Base-by-base conservation (phyloP, 2,113 vertebrate genomes). In the Reinhardtius hippoglossoides region DNA sequence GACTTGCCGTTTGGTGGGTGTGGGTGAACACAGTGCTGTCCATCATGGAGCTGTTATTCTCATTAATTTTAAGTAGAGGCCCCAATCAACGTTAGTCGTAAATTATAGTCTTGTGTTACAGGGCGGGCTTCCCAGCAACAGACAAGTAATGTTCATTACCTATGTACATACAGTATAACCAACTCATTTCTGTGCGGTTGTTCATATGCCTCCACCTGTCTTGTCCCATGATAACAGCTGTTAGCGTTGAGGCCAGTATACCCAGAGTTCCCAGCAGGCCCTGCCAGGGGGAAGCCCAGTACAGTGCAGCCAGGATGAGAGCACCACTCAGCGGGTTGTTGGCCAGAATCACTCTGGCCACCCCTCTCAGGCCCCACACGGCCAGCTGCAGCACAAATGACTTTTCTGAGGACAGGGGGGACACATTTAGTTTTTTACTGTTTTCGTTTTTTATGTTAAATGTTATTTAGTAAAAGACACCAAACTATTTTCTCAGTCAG, bases 271-370 rank as follows among this genome's bases (percentile, higher is more conserved):
- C 94, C 76, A 95, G 85, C 63, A 94, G 80, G 57, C 86, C 74
- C 70, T 92, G 91, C 93, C 94, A 95, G 77, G 91, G 94, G 81
- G 92, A 94, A 20, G 80, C 76, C 90, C 94, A 87, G 79, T 42
- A 82, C 73, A 95, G 74, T 1, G 93, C 91, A 7, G 66, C 64
- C 81, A 95, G 71, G 70, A 94, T 92, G 80, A 95, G 81, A 64
- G 73, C 90, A 5, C 95, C 94, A 54, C 92, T 94, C 79, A 94
- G 67, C 0, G 94, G 94, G 85, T 94, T 95, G 86, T 94, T 94
- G 59, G 92, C 91, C 67, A 94, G 80, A 70, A 91, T 94, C 77
- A 95, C 93, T 60, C 88, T 80, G 57, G 89, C 20, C 74, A 94
- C 92, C 27, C 91, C 93, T 55, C 94, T 86, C 16, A 95, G 84